Percentiles rank a stretch among this genome's conserved stretches.
Conservation (phyloP, 2,888 invertebrate genomes). For the Euphydryas editha region DNA sequence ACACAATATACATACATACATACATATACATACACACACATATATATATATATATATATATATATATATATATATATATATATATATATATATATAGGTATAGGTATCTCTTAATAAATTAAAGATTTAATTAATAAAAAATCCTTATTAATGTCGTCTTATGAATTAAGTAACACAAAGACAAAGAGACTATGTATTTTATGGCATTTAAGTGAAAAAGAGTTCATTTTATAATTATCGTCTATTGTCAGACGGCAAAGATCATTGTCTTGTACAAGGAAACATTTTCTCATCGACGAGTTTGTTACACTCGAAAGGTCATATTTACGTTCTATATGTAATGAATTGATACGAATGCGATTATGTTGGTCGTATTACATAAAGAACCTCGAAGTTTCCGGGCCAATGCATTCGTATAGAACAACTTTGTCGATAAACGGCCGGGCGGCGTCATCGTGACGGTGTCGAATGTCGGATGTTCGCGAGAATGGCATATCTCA, state of each 20-base stretch:
- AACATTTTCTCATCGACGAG: slow-evolving; percentile 26
- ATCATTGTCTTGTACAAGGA: slow-evolving; percentile 26
- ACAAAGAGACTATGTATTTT: neutral
- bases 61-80: too few relatives aligned
- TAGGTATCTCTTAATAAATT: too few relatives aligned
- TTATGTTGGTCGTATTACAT: slow-evolving; percentile 67
- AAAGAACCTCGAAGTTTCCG: slow-evolving; percentile 55
- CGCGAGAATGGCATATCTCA: slow-evolving; percentile 49
- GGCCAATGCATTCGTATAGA: slow-evolving; percentile 70
- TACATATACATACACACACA: too few relatives aligned
- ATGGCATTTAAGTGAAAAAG: neutral
- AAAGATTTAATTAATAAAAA: too few relatives aligned
- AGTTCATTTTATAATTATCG: neutral
- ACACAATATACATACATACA: too few relatives aligned
- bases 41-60: too few relatives aligned
- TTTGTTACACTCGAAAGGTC: slow-evolving; percentile 44
- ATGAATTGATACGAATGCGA: slow-evolving; percentile 63
- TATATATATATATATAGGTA: too few relatives aligned
- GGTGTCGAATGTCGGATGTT: slow-evolving; percentile 52
- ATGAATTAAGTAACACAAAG: neutral
- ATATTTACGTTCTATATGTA: slow-evolving; percentile 57
- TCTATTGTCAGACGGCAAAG: slow-evolving; percentile 16
- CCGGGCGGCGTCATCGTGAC: slow-evolving; percentile 64
- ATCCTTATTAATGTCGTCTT: neutral
- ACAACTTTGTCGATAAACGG: slow-evolving; percentile 68